These are phyloP conservation scores for Netelia virgata DNA, from an alignment of 2,888 invertebrate species.

Conservation along the genomic window DNA sequence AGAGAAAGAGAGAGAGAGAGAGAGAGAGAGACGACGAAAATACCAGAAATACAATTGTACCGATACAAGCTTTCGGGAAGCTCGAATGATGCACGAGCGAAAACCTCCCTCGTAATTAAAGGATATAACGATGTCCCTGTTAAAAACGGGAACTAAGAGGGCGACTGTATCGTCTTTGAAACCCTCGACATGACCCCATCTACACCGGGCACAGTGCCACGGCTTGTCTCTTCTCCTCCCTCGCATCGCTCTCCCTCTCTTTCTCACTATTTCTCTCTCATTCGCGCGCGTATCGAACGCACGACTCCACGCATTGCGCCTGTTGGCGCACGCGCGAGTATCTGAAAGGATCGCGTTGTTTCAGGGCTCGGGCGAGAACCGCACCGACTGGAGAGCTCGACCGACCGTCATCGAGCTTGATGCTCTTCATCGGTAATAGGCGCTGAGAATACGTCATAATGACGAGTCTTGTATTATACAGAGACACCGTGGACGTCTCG, in stretches of 20 bases:
- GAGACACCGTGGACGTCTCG: slow-evolving; percentile 34
- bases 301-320: slow-evolving; percentile 68
- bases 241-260: slow-evolving; percentile 7
- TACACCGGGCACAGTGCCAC: slow-evolving; percentile 71
- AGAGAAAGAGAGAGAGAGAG: slow-evolving; percentile 17
- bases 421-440: slow-evolving; percentile 77
- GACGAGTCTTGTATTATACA: slow-evolving; percentile 78
- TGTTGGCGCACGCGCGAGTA: slow-evolving; percentile 46
- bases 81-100: slow-evolving; percentile 6
- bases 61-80: background rate
- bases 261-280: slow-evolving; percentile 61
- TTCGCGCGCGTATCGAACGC: slow-evolving; percentile 57
- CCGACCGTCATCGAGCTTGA: slow-evolving; percentile 76
- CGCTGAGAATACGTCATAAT: slow-evolving; percentile 71
- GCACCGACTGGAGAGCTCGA: slow-evolving; percentile 45
- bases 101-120: slow-evolving; percentile 73
- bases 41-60: slow-evolving; percentile 13
- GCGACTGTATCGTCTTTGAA: slow-evolving; percentile 61
- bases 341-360: slow-evolving; percentile 80
- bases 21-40: background rate
- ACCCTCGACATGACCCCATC: slow-evolving; percentile 74
- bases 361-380: slow-evolving; percentile 68
- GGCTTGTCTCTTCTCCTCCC: slow-evolving; percentile 75
- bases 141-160: slow-evolving; percentile 44
- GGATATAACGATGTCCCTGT: slow-evolving; percentile 77